These are phyloP conservation scores for Corythornis leucogaster DNA, from an alignment of 2,797 vertebrate genomes.

Conservation along the genomic window DNA sequence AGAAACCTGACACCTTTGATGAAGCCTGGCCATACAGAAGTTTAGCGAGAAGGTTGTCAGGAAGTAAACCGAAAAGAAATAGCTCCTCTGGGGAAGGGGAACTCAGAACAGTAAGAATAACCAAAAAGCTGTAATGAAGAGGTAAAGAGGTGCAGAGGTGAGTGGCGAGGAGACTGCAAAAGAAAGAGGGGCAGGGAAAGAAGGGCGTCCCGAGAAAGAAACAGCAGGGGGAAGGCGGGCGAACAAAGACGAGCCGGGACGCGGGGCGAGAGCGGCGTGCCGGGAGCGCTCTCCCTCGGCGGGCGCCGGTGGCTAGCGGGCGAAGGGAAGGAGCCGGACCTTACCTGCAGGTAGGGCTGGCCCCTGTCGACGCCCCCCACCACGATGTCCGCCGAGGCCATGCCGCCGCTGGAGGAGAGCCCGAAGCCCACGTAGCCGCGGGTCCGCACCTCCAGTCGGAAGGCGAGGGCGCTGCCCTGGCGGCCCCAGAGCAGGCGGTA, in stretches of 20 bases:
- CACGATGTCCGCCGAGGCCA: slow-evolving; percentile 86
- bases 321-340: background rate
- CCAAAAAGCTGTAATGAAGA: background rate
- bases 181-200: background rate
- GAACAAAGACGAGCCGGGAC: background rate
- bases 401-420: slow-evolving; percentile 85
- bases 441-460: slow-evolving; percentile 85
- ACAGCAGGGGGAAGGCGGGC: background rate
- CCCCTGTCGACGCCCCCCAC: slow-evolving; percentile 85
- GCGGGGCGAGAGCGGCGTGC: no score
- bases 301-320: background rate
- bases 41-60: background rate
- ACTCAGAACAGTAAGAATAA: background rate
- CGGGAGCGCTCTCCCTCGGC: background rate
- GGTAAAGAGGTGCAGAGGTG: background rate
- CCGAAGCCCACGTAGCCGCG: slow-evolving; percentile 88
- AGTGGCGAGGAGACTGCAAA: background rate
- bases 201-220: background rate
- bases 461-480: slow-evolving; percentile 73
- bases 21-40: background rate
- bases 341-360: slow-evolving; percentile 87
- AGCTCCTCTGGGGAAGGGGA: background rate
- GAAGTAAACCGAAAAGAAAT: background rate
- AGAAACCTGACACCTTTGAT: background rate
- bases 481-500: slow-evolving; percentile 82